Conservation (phyloP, 30 jellyfish, hydroid and myxozoan species). For the Cassiopea andromeda region DNA sequence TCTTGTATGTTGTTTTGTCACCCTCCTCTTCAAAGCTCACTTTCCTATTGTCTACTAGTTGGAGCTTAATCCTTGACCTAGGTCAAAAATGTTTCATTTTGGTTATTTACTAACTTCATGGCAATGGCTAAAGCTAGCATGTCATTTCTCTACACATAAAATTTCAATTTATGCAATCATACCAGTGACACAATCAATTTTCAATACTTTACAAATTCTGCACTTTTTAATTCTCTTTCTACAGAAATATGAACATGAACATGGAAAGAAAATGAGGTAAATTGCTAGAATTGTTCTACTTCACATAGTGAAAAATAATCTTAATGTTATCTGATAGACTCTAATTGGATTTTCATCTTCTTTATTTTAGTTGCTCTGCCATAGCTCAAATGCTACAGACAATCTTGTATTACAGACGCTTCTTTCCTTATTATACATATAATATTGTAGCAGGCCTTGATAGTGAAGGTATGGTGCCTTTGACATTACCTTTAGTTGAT, state of each 20-base stretch:
- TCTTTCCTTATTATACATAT: constrained; percentile 95
- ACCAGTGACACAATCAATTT: background rate
- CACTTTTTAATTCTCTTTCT: background rate
- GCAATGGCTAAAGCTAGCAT: background rate
- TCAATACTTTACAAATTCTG: background rate
- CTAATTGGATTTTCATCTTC: background rate
- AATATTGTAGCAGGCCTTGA: constrained; percentile 96
- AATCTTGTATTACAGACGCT: constrained; percentile 86
- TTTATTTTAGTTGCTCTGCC: constrained; percentile 67
- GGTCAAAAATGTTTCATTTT: too few relatives aligned
- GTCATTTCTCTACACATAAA: background rate
- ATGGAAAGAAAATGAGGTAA: constrained; percentile 80
- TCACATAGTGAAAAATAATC: background rate
- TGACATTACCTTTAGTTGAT: too few relatives aligned
- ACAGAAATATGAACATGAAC: constrained; percentile 94
- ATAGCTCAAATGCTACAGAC: constrained; percentile 97
- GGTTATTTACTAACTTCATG: background rate
- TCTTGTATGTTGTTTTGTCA: too few relatives aligned
- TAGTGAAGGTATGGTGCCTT: constrained; percentile 62
- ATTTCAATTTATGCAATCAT: background rate
- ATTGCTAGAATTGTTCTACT: background rate
- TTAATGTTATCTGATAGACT: background rate
- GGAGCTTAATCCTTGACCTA: too few relatives aligned
- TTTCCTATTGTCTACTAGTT: too few relatives aligned
- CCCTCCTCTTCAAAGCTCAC: too few relatives aligned